Evolutionary conservation across 2,888 invertebrate genomes (phyloP).

Genomic region (Sinohyriopsis cumingii): DNA sequence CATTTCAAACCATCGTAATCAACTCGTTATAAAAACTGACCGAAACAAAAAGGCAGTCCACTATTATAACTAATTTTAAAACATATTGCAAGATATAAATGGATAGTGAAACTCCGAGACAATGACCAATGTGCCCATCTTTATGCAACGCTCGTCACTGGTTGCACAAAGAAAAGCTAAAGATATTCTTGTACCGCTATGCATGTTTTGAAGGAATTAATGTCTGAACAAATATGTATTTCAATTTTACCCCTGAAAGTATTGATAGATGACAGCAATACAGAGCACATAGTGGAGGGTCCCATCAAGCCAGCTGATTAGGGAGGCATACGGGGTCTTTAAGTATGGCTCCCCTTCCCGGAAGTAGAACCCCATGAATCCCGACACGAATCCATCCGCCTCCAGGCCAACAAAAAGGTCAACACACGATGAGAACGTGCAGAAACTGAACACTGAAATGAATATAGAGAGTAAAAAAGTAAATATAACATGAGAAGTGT

Average conservation of each 20-base stretch:
- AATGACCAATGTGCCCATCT: too few species aligned
- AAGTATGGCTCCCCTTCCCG: constrained; percentile 64
- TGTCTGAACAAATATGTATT: too few species aligned
- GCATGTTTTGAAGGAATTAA: too few species aligned
- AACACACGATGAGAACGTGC: constrained; percentile 55
- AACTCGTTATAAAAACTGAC: too few species aligned
- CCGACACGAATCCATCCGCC: constrained; percentile 54
- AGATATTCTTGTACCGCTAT: too few species aligned
- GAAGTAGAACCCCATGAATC: constrained; percentile 61
- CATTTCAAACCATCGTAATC: too few species aligned
- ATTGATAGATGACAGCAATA: neutral
- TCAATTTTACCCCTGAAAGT: neutral
- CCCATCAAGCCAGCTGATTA: constrained; percentile 65
- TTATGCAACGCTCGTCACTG: too few species aligned
- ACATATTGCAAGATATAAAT: too few species aligned
- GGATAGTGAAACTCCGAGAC: too few species aligned
- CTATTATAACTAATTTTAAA: too few species aligned
- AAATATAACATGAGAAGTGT: neutral
- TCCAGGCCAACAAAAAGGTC: constrained; percentile 62
- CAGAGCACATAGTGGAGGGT: constrained; percentile 50
- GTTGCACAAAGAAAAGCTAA: too few species aligned
- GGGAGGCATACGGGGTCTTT: constrained; percentile 58
- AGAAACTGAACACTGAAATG: constrained; percentile 52
- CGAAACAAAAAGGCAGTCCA: too few species aligned
- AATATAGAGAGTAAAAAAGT: neutral